These are phyloP conservation scores for Epinotia demarniana DNA, from an alignment of 2,888 invertebrate genomes.

Conservation along the genomic window DNA sequence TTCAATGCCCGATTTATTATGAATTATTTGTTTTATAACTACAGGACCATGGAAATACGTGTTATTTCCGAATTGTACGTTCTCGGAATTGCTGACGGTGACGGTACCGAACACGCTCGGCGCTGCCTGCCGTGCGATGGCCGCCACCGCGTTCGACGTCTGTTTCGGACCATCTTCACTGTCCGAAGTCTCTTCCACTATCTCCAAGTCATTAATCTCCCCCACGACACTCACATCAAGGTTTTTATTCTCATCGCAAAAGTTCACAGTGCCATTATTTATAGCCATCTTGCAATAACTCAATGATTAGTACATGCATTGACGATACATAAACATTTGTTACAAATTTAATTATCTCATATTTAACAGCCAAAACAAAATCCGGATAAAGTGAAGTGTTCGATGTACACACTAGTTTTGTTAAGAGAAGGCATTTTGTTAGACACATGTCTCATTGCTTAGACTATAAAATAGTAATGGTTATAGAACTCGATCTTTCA, in stretches of 20 bases:
- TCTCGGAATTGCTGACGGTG: conserved; percentile 87
- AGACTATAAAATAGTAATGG: neutral
- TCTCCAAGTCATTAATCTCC: conserved; percentile 68
- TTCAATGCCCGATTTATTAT: conserved; percentile 70
- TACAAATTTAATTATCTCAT: neutral
- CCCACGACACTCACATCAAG: conserved; percentile 66
- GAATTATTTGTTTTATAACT: conserved; percentile 89
- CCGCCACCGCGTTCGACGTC: conserved; percentile 49
- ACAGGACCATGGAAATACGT: conserved; percentile 91
- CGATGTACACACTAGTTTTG: conserved; percentile 32
- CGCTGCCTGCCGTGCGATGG: conserved; percentile 56
- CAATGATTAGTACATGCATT: neutral
- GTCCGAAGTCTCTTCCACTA: conserved; percentile 65
- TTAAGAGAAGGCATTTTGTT: conserved; percentile 2
- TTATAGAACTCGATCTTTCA: neutral
- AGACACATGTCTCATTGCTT: neutral
- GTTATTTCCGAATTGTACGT: conserved; percentile 91
- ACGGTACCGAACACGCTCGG: conserved; percentile 83
- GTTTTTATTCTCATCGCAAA: conserved; percentile 49
- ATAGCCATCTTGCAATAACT: conserved; percentile 57
- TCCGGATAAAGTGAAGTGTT: neutral
- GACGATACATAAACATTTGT: neutral
- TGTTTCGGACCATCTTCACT: conserved; percentile 55
- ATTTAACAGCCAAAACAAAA: neutral
- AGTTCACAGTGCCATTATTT: conserved; percentile 49